Evolutionary conservation across 2,797 vertebrate species (phyloP).

Genomic region (Brachyrhaphis roseni): DNA sequence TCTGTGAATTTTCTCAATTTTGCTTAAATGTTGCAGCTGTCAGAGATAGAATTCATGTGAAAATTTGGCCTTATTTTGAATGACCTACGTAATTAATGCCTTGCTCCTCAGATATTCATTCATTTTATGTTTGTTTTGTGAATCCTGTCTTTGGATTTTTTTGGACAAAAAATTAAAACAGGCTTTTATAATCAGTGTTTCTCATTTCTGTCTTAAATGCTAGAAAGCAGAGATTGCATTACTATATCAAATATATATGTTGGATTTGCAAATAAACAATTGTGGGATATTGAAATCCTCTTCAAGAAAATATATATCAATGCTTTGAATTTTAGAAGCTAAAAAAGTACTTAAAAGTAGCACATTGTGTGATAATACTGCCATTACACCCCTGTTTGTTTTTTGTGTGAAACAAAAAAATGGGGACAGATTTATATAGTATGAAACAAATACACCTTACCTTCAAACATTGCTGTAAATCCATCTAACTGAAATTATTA

Average conservation of each 20-base stretch:
- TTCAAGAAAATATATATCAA: neutral
- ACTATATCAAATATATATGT: neutral
- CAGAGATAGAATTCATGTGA: neutral
- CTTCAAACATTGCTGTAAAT: neutral
- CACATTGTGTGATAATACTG: neutral
- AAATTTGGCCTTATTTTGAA: slow-evolving; percentile 7
- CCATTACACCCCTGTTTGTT: neutral
- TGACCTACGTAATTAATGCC: slow-evolving; percentile 31
- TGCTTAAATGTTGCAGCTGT: neutral
- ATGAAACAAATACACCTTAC: neutral
- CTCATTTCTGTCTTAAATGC: neutral
- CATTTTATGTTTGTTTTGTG: slow-evolving; percentile 21
- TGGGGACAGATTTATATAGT: neutral
- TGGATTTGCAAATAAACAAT: neutral
- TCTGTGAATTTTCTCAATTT: neutral
- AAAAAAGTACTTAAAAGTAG: neutral
- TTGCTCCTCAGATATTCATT: slow-evolving; percentile 44
- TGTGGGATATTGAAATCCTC: neutral
- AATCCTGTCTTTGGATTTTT: slow-evolving; percentile 40
- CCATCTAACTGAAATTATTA: neutral
- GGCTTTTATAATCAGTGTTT: slow-evolving; percentile 39
- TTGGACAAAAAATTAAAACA: slow-evolving; percentile 66
- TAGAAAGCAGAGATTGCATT: neutral
- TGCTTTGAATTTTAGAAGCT: neutral
- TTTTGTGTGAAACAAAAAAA: neutral